Evolutionary conservation across 2,888 invertebrate genomes (phyloP), one percentile per base, ranked within the genome.

Genomic region (Eristalinus sepulchralis): DNA sequence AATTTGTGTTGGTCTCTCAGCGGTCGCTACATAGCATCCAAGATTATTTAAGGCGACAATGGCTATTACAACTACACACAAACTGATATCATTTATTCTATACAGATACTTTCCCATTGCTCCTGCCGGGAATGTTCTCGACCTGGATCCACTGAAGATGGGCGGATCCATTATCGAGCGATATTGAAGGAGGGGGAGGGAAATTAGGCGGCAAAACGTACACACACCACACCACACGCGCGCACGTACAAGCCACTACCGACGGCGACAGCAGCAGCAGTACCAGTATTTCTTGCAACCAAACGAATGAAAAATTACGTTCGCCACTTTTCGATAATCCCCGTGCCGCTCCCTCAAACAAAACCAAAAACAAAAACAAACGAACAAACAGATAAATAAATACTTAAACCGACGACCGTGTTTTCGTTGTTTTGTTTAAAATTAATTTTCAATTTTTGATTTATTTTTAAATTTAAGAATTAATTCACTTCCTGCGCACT

Each of bases 121-220:
- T 84, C 80, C 82, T 27, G 27, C 27, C 73, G 86, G 80, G 83
- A 81, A 84, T 83, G 85, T 88, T 88, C 89, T 88, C 88, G 90
- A 88, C 90, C 90, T 89, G 91, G 91, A 92, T 91, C 91, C 91
- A 91, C 91, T 90, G 90, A 90, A 91, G 90, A 90, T 88, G 88
- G 91, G 91, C 90, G 91, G 91, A 91, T 90, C 90, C 91, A 92
- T 92, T 89, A 89, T 90, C 83, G 86, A 83, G 83, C 71, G 83
- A 71, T 63, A 66, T 31, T 27, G 27, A 27, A 27, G n/a, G n/a
- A 27, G 27, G 27, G 27, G 27, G 66, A 76, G 57, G 47, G 47
- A 17, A 47, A 17, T 17, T 47, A 17, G 47, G 17, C 47, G 47
- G 17, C 47, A 47, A 47, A 27, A 47, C 47, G 47, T 47, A 47